Evolutionary conservation across 2,113 vertebrate genomes (phyloP).

Genomic region (human): DNA sequence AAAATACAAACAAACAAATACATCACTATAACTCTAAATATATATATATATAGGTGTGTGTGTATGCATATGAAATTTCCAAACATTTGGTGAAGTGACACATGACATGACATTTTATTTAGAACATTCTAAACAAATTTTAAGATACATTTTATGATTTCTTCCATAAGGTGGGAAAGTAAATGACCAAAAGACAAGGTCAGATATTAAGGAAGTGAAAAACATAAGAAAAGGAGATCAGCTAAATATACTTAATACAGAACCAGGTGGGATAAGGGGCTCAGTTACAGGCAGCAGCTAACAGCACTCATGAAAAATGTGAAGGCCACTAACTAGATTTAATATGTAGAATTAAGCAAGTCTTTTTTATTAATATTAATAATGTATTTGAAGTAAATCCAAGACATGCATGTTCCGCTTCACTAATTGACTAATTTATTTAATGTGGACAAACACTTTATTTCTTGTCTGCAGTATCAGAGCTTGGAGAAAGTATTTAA

Average conservation of each 20-base stretch:
- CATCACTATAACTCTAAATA: too few species aligned
- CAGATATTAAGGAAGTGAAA: neutral
- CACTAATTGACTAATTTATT: neutral
- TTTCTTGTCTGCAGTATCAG: neutral
- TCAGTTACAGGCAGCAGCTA: neutral
- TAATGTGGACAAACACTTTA: neutral
- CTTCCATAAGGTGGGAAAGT: neutral
- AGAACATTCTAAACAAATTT: neutral
- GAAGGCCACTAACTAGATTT: neutral
- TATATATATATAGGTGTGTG: too few species aligned
- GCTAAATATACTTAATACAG: neutral
- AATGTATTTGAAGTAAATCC: neutral
- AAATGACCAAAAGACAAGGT: neutral
- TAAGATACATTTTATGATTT: neutral
- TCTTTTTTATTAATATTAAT: neutral
- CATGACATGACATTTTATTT: neutral
- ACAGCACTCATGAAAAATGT: neutral
- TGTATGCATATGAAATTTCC: neutral
- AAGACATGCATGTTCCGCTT: neutral
- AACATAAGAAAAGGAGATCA: neutral
- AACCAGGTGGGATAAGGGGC: neutral
- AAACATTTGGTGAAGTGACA: neutral
- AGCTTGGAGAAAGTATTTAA: neutral
- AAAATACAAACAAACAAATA: neutral
- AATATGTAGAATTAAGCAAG: neutral